These are phyloP conservation scores for Penelope pileata DNA, from an alignment of 2,113 vertebrate species.

Conservation along the genomic window DNA sequence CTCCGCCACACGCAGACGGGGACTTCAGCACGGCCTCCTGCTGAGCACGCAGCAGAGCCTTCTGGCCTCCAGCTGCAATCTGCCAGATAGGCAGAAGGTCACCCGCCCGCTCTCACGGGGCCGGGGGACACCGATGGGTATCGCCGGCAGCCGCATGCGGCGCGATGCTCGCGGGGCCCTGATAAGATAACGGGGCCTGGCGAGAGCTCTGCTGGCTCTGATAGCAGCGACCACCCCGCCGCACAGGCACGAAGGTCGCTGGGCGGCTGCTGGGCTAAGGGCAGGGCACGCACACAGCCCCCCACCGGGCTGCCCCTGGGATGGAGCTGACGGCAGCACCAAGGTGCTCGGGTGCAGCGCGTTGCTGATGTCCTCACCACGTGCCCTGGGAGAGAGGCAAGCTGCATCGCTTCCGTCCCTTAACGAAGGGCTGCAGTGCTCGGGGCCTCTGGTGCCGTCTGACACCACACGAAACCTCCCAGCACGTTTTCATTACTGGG, in stretches of 20 bases:
- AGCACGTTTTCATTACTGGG: too few species aligned
- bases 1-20: rapidly evolving
- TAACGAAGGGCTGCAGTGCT: background rate
- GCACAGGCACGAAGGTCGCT: background rate
- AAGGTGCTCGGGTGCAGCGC: too few species aligned
- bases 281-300: too few species aligned
- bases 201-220: rapidly evolving
- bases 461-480: too few species aligned
- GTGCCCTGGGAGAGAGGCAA: background rate
- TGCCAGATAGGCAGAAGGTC: background rate
- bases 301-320: too few species aligned
- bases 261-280: too few species aligned
- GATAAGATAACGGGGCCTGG: background rate
- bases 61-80: background rate
- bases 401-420: background rate
- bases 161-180: background rate
- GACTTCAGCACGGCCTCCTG: background rate
- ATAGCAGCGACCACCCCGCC: rapidly evolving
- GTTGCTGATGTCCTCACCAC: too few species aligned
- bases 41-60: background rate
- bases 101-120: rapidly evolving
- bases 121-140: background rate
- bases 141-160: background rate
- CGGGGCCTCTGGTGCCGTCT: too few species aligned
- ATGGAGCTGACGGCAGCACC: too few species aligned